Conservation (phyloP, 1,140 invertebrate species). For the Limonius californicus region DNA sequence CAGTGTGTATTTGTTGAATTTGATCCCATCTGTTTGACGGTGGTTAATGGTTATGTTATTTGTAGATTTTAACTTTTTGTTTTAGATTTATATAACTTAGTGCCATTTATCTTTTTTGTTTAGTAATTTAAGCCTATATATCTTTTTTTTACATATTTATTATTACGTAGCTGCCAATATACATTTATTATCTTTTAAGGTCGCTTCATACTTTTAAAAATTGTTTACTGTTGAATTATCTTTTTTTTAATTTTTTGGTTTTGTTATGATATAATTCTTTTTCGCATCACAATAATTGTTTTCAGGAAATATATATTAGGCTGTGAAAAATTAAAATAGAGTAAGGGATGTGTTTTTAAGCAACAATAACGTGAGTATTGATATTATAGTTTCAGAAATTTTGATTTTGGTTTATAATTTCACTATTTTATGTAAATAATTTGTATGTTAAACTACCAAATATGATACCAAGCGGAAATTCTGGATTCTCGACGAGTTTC, state of each 20-base stretch:
- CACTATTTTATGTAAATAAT: background rate
- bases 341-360: conserved; percentile 9
- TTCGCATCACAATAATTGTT: conserved; percentile 10
- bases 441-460: background rate
- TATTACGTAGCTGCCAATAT: background rate
- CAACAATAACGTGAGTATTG: conserved; percentile 12
- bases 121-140: background rate
- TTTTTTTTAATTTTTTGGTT: too few relatives aligned
- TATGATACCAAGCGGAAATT: background rate
- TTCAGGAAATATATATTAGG: conserved; percentile 19
- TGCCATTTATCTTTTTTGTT: background rate
- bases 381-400: conserved; percentile 1
- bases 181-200: conserved; percentile 7
- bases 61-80: too few relatives aligned
- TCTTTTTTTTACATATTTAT: background rate
- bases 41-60: too few relatives aligned
- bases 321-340: conserved; percentile 22
- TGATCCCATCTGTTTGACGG: background rate
- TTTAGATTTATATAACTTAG: too few relatives aligned
- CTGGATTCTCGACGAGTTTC: too few relatives aligned
- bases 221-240: too few relatives aligned
- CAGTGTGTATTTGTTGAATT: background rate
- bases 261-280: conserved; percentile 10
- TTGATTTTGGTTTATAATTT: background rate
- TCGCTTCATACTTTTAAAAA: conserved; percentile 9